phyloP scores from a whole-genome alignment of 2,797 vertebrate species.

The Pitangus sulphuratus region DNA sequence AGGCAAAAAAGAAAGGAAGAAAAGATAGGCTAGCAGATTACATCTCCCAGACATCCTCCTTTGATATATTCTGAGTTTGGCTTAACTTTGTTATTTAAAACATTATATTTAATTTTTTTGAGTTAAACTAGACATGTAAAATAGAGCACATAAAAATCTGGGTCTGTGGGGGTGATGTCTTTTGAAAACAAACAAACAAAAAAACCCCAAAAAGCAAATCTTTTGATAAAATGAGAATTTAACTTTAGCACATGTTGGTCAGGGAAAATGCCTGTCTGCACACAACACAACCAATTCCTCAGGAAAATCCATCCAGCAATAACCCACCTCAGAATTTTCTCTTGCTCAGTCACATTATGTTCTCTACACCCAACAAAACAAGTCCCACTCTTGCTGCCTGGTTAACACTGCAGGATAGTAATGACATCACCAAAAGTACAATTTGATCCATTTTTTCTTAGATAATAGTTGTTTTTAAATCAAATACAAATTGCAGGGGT shows the following conservation, averaged over 20 bases:
- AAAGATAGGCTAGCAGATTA: not conserved
- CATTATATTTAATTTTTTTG: not conserved
- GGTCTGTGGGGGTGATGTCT: accelerated
- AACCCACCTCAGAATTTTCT: not conserved
- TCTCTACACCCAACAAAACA: not conserved
- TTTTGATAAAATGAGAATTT: not conserved
- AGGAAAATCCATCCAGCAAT: not conserved
- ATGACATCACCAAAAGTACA: not conserved
- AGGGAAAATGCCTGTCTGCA: not conserved
- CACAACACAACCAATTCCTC: not conserved
- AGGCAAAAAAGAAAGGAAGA: too few species aligned
- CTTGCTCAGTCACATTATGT: not conserved
- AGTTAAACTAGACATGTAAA: not conserved
- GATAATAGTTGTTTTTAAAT: not conserved
- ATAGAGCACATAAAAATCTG: not conserved
- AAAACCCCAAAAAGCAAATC: not conserved
- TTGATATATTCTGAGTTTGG: not conserved
- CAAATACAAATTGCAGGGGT: constrained; percentile 20
- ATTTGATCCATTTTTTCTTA: not conserved
- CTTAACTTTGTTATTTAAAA: not conserved
- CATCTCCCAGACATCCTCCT: not conserved
- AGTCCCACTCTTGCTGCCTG: not conserved
- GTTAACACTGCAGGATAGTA: not conserved
- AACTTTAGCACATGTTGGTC: not conserved
- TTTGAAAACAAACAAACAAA: accelerated